Evolutionary conservation across 2,888 invertebrate genomes (phyloP), one percentile per base, ranked within the genome.

Genomic region (Coecobrya sp.): DNA sequence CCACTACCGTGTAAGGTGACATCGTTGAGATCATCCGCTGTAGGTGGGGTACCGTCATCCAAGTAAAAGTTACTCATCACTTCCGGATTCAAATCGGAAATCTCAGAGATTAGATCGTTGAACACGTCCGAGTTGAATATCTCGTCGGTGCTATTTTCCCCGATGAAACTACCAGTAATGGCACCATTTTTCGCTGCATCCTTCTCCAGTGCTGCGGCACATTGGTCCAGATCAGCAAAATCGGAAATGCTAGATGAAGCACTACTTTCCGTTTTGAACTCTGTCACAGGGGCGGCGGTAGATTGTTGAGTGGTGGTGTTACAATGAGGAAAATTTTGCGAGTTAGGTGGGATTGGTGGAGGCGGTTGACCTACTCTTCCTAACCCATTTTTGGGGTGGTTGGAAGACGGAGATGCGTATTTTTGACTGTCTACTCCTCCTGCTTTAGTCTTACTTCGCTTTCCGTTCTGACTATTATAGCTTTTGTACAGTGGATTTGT

Each of bases 31-130:
- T 92, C 89, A 89, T 89, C 92, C 79, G 90, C 84, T 25, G 92
- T 86, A 11, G 68, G 88, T 52, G 87, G 86, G 65, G 81, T 85
- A 55, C 86, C 91, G 82, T 98, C 98, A 30, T 95, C 95, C 95
- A 98, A 98, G 95, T 97, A 97, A 95, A 97, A 97, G 95, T 98
- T 98, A 95, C 97, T 97, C 97, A 98, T 97, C 95, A 98, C 97
- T 95, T 98, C 98, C 4, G 98, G 97, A 96, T 97, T 96, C 95
- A 97, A 97, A 95, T 98, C 98, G 92, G 98, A 97, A 95, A 98
- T 97, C 96, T 98, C 98, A 36, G 97, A 98, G 95, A 98, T 98
- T 95, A 98, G 97, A 95, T 98, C 98, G 96, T 98, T 98, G 95
- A 98, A 97, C 68, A 97, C 97, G 95, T 97, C 97, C 93, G 98